Percentiles rank a stretch among this genome's conserved stretches.
Evolutionary conservation across 1,140 invertebrate genomes (phyloP).

Genomic region (Trialeurodes vaporariorum): DNA sequence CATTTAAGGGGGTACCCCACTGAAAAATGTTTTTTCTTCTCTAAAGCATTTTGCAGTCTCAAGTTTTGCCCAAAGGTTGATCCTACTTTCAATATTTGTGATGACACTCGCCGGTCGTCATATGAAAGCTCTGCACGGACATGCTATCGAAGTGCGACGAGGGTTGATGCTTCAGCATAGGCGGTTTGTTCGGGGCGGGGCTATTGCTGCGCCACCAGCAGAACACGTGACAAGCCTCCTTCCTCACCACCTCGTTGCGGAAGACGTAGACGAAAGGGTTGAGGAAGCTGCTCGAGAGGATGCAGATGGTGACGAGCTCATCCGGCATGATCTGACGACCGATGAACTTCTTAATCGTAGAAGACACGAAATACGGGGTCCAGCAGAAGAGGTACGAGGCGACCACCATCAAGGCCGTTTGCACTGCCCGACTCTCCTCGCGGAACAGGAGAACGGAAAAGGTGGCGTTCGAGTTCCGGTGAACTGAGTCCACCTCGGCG

Average conservation of each 20-base stretch:
- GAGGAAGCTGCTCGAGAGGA: constrained; percentile 27
- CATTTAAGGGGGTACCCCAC: no score
- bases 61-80: no score
- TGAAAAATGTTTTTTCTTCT: no score
- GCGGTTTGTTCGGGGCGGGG: constrained; percentile 8
- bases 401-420: constrained; percentile 42
- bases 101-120: constrained; percentile 23
- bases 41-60: no score
- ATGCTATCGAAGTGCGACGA: constrained; percentile 25
- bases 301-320: constrained; percentile 18
- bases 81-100: no score
- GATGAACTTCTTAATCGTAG: constrained; percentile 12
- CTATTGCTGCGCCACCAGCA: constrained; percentile 21
- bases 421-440: constrained; percentile 43
- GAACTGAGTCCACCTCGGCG: constrained; percentile 25
- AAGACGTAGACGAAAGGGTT: constrained; percentile 47
- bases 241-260: constrained; percentile 35
- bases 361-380: constrained; percentile 39
- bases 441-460: constrained; percentile 35
- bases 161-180: constrained; percentile 18
- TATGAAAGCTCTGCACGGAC: constrained; percentile 27
- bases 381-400: constrained; percentile 42
- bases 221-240: constrained; percentile 32
- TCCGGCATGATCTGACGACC: constrained; percentile 14
- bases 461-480: constrained; percentile 20